These are phyloP conservation scores for Temnothorax nylanderi DNA, from an alignment of 1,140 invertebrate genomes.

Conservation along the genomic window DNA sequence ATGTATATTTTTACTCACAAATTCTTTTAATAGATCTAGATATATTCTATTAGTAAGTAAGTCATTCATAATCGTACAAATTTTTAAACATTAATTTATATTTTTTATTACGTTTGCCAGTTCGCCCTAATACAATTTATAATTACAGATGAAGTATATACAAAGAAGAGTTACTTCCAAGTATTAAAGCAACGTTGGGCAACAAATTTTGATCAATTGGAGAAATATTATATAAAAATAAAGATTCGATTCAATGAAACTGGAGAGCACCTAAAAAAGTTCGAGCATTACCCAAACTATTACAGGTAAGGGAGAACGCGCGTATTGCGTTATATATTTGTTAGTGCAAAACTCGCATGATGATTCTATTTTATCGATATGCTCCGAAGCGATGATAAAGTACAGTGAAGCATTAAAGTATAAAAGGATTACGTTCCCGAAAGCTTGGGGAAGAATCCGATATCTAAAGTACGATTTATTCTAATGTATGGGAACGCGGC, in stretches of 20 bases:
- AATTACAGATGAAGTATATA: conserved; percentile 91
- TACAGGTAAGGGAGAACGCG: conserved; percentile 87
- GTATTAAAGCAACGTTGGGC: conserved; percentile 96
- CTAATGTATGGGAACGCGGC: conserved; percentile 78
- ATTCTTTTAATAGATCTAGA: neutral
- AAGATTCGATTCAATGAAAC: conserved; percentile 95
- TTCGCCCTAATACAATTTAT: neutral
- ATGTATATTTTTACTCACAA: neutral
- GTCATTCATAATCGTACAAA: neutral
- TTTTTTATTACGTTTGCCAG: conserved; percentile 53
- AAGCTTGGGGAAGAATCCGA: conserved; percentile 27
- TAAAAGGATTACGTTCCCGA: conserved; percentile 44
- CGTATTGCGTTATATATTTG: neutral
- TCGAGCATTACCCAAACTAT: conserved; percentile 95
- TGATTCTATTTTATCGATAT: conserved; percentile 11
- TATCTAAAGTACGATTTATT: conserved; percentile 79
- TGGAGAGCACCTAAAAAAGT: conserved; percentile 92
- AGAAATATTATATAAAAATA: conserved; percentile 97
- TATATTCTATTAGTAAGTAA: neutral
- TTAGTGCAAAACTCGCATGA: neutral
- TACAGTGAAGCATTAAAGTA: conserved; percentile 8
- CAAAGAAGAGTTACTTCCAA: conserved; percentile 94
- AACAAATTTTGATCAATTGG: conserved; percentile 96
- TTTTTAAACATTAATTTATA: conserved; percentile 53
- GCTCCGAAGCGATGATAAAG: neutral